Conservation (phyloP, 2,888 invertebrate species). For the Lasioglossum vierecki region DNA sequence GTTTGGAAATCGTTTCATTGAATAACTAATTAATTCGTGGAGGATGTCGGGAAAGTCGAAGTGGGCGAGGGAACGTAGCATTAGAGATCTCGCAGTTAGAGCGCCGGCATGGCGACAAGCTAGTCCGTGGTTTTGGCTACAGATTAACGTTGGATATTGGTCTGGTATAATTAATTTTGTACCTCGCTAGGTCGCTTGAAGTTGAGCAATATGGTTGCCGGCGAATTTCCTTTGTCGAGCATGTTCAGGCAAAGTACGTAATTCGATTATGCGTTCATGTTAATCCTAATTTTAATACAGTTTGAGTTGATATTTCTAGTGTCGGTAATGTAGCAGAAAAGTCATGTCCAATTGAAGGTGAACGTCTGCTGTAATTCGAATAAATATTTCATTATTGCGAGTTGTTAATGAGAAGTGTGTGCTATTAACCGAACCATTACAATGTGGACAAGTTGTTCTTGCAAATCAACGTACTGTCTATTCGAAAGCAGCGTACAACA, state of each 20-base stretch:
- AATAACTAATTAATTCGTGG: conserved; percentile 12
- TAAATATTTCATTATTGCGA: background rate
- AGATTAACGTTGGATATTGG: background rate
- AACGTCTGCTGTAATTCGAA: background rate
- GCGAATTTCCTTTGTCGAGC: background rate
- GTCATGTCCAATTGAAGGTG: background rate
- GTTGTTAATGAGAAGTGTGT: background rate
- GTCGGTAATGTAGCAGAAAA: background rate
- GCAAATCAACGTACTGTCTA: background rate
- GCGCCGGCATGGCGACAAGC: background rate
- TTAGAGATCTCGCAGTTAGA: conserved; percentile 11
- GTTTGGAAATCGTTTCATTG: background rate
- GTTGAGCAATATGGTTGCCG: background rate
- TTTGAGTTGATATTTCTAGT: background rate
- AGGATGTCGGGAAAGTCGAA: conserved; percentile 9
- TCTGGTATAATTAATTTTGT: conserved; percentile 2
- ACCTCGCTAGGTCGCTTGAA: background rate
- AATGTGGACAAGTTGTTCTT: background rate
- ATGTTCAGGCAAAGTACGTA: background rate
- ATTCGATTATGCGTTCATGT: background rate
- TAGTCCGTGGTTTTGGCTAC: background rate
- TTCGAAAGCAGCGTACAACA: background rate
- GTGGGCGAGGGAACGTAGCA: background rate
- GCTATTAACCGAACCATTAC: background rate
- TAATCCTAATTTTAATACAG: background rate